Percentiles rank a stretch among this genome's conserved stretches.
These are phyloP conservation scores for Ostrea edulis DNA, from an alignment of 1,140 invertebrate species.

Conservation along the genomic window DNA sequence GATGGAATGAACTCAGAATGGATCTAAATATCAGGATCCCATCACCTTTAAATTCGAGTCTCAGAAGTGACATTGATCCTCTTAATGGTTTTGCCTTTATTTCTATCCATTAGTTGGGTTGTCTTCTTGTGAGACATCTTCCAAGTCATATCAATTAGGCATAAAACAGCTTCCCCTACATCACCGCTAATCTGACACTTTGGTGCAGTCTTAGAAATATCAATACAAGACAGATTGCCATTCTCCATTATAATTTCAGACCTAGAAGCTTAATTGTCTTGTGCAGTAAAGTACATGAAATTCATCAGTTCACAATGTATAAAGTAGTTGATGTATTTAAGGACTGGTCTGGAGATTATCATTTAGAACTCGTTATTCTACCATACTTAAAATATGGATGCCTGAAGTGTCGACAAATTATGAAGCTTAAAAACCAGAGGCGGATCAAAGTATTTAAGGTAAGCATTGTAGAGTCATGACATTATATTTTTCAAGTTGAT, in stretches of 20 bases:
- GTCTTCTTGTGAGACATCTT: no score
- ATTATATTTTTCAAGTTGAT: no score
- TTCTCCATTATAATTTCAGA: neutral
- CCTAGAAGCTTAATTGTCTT: neutral
- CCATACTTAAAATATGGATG: conserved; percentile 33
- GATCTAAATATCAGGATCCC: no score
- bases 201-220: neutral
- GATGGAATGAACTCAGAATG: no score
- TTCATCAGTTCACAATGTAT: neutral
- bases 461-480: neutral
- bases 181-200: neutral
- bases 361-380: conserved; percentile 2
- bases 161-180: neutral
- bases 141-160: neutral
- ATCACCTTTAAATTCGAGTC: no score
- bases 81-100: no score
- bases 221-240: conserved; percentile 1
- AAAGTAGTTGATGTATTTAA: neutral
- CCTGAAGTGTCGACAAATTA: conserved; percentile 20
- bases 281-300: neutral
- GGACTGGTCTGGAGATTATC: neutral
- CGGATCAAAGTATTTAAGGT: neutral
- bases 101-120: no score
- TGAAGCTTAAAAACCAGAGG: conserved; percentile 20
- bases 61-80: no score